Percentiles rank a stretch among this genome's conserved stretches.
Evolutionary conservation across 2,888 invertebrate species (phyloP).

Genomic region (Philereme vetulata): DNA sequence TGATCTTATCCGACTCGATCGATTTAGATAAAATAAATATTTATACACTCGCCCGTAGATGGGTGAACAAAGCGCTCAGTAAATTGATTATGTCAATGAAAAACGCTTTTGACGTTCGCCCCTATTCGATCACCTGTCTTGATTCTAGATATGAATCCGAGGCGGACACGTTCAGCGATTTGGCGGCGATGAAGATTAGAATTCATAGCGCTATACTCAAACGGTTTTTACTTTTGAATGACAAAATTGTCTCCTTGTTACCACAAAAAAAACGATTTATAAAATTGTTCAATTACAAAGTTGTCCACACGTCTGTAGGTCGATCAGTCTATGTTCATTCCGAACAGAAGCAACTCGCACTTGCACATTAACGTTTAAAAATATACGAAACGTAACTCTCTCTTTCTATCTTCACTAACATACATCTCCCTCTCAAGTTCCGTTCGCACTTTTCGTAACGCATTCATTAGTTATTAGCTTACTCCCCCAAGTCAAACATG

Average conservation of each 20-base stretch:
- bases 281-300: no score
- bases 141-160: constrained; percentile 58
- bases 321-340: no score
- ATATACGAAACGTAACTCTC: no score
- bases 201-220: constrained; percentile 34
- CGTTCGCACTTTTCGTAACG: no score
- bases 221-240: constrained; percentile 19
- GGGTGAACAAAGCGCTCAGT: constrained; percentile 78
- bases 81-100: constrained; percentile 80
- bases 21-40: constrained; percentile 84
- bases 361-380: no score
- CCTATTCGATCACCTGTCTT: constrained; percentile 67
- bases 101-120: constrained; percentile 63
- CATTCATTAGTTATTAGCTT: no score
- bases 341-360: no score
- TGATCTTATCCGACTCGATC: constrained; percentile 82
- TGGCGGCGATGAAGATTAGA: constrained; percentile 26
- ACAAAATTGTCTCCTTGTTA: background rate
- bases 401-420: no score
- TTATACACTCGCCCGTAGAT: constrained; percentile 79
- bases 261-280: no score
- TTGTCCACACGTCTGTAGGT: no score
- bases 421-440: no score
- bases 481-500: no score
- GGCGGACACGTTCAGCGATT: constrained; percentile 33